phyloP scores from a whole-genome alignment of 2,888 invertebrate species.

The Leptinotarsa juncta region DNA sequence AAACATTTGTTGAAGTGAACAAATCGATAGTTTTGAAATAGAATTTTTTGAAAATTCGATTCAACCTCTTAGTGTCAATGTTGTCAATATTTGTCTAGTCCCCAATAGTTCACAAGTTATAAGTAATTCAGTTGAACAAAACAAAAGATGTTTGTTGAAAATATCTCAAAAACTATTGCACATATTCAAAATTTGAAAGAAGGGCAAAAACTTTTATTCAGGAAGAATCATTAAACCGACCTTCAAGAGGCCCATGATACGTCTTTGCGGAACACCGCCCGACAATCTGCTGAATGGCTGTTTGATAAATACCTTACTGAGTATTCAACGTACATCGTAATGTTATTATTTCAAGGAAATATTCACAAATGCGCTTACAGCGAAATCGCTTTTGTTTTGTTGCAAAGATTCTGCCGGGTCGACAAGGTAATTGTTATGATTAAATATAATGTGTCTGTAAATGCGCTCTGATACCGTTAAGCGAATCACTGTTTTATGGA shows the following conservation, averaged over 20 bases:
- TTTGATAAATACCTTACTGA: conserved; percentile 15
- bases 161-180: no score
- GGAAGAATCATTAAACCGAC: neutral
- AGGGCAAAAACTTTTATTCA: neutral
- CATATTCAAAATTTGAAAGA: no score
- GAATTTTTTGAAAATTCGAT: no score
- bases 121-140: no score
- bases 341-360: conserved; percentile 31
- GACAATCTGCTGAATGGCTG: conserved; percentile 1
- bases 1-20: no score
- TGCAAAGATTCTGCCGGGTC: conserved; percentile 26
- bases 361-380: conserved; percentile 33
- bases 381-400: conserved; percentile 29
- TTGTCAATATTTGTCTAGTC: no score
- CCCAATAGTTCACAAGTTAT: no score
- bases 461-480: conserved; percentile 26
- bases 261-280: neutral
- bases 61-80: no score
- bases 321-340: conserved; percentile 16
- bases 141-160: no score
- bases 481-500: conserved; percentile 21
- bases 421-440: conserved; percentile 35
- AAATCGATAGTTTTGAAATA: no score
- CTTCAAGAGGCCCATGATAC: neutral
- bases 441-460: conserved; percentile 31